Conservation (phyloP, 2,113 vertebrate species). For the Oreochromis niloticus region DNA sequence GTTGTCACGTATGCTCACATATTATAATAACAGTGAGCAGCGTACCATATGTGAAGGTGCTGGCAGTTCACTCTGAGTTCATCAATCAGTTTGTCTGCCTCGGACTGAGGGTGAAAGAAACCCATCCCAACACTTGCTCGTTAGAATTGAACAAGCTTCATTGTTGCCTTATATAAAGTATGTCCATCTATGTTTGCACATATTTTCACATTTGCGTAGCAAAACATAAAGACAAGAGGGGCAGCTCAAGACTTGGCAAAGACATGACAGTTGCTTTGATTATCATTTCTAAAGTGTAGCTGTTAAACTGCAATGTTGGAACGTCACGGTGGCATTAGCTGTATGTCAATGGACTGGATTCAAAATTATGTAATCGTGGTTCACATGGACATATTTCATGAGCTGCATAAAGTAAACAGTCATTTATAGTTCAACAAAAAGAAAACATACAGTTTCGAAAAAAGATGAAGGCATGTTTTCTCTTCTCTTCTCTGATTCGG, state of each 20-base stretch:
- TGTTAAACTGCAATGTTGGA: background rate
- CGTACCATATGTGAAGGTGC: too few relatives aligned
- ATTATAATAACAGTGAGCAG: too few relatives aligned
- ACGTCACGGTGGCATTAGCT: background rate
- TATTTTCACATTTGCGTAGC: background rate
- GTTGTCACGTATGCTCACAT: too few relatives aligned
- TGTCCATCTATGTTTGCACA: background rate
- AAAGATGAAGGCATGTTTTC: background rate
- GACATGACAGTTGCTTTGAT: background rate
- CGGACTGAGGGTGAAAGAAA: background rate
- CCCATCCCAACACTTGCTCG: background rate
- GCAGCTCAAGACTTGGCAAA: background rate
- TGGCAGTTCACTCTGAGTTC: too few relatives aligned
- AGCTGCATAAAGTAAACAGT: conserved; percentile 3
- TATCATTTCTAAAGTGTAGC: background rate
- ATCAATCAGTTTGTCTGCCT: background rate
- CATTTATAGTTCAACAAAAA: conserved; percentile 5
- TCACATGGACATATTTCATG: background rate
- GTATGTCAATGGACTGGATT: background rate
- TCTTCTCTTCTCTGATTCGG: background rate
- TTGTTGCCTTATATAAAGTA: background rate
- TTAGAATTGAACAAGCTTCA: background rate
- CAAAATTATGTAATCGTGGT: background rate
- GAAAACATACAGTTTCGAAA: background rate
- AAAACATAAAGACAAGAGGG: background rate